Percentiles rank a stretch among this genome's conserved stretches.
Conservation (phyloP, 1,140 invertebrate species). For the Pteromalus puparum region DNA sequence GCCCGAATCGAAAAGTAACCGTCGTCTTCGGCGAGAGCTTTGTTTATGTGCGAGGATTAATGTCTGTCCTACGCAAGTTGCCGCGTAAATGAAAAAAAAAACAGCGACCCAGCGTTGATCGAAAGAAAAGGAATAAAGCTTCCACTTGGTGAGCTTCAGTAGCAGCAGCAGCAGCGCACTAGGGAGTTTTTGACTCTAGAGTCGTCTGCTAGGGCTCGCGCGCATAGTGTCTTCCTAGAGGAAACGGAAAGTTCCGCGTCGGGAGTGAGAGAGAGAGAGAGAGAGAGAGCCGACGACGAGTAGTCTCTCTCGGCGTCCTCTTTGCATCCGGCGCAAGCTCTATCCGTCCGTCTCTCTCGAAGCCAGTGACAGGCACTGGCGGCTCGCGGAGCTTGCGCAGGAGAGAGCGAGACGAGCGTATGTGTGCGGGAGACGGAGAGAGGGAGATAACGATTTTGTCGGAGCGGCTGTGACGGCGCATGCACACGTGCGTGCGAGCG, state of each 20-base stretch:
- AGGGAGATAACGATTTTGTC: conserved; percentile 1
- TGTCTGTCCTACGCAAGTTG: too few species aligned
- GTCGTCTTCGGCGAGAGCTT: too few species aligned
- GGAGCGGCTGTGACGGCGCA: not conserved
- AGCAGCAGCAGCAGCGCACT: not conserved
- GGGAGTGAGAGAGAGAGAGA: conserved; percentile 25
- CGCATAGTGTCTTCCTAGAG: conserved; percentile 22
- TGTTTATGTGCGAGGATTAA: too few species aligned
- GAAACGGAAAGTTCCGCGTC: conserved; percentile 18
- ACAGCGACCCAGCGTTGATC: too few species aligned
- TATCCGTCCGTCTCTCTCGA: not conserved
- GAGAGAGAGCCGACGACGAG: not conserved
- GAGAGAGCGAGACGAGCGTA: not conserved
- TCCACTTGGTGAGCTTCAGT: not conserved
- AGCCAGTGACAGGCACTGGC: conserved; percentile 2
- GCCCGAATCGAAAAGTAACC: conserved; percentile 12
- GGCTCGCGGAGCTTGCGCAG: conserved; percentile 19
- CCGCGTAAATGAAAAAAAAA: not conserved
- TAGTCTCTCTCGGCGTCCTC: not conserved
- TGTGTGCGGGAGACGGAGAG: not conserved
- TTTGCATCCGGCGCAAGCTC: conserved; percentile 16
- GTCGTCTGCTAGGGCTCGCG: not conserved
- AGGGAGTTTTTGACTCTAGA: not conserved
- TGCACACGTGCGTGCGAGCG: conserved; percentile 14
- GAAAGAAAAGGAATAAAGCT: not conserved